These are phyloP conservation scores for Oreotrochilus melanogaster DNA, from an alignment of 2,113 vertebrate species.

Conservation along the genomic window DNA sequence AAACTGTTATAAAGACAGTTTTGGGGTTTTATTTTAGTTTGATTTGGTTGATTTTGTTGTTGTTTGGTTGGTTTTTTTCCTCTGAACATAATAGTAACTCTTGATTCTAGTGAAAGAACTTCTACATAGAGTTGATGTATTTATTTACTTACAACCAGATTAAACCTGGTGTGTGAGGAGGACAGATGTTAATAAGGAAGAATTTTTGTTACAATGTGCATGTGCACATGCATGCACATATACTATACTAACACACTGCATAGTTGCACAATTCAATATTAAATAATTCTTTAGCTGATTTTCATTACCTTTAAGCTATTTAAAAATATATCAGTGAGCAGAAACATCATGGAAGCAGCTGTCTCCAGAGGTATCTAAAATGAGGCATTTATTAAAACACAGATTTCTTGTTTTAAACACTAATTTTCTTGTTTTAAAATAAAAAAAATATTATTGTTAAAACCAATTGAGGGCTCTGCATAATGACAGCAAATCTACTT, in stretches of 20 bases:
- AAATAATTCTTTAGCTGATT: not conserved
- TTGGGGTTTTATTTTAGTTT: not conserved
- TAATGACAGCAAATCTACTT: not conserved
- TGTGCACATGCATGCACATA: not conserved
- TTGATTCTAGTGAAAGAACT: not conserved
- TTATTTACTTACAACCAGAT: not conserved
- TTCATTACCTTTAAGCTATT: not conserved
- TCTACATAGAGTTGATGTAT: not conserved
- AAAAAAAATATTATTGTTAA: not conserved
- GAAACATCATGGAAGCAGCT: not conserved
- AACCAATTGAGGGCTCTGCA: not conserved
- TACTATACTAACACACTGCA: not conserved
- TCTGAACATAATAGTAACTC: not conserved
- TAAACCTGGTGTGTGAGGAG: not conserved
- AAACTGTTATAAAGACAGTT: not conserved
- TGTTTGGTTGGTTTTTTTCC: too few species aligned
- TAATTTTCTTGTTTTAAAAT: slow-evolving; percentile 2
- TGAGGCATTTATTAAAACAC: not conserved
- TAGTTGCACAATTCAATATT: not conserved
- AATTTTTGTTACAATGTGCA: not conserved
- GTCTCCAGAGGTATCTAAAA: not conserved
- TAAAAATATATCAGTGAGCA: not conserved
- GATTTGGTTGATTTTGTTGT: not conserved
- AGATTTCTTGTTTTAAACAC: not conserved
- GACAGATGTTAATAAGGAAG: not conserved